Evolutionary conservation across 2,113 vertebrate species (phyloP), one percentile per base, ranked within the genome.

Genomic region (Lepidothrix coronata): DNA sequence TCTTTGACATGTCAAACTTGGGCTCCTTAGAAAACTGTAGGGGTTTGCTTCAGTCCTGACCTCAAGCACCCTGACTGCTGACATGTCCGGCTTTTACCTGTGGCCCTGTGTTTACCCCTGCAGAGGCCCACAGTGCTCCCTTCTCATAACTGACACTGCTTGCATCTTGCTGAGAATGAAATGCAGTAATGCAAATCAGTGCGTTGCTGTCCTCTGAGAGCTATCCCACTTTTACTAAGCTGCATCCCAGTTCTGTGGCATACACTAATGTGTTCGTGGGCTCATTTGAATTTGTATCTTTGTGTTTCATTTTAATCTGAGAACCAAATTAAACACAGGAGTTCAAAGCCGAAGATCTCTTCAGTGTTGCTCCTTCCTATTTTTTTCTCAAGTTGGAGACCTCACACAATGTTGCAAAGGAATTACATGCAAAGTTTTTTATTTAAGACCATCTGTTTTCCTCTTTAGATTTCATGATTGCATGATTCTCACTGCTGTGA

Each of bases 401-500:
- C 71, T 96, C 6, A 3, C 17, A 35, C 39, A 27, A n/a, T 83
- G 79, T 85, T 90, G 43, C 59, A 93, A 96, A 93, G 55, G 57
- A 94, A 93, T 80, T 85, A 39, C 43, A 74, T 5, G 2, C 17
- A 6, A 55, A 80, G 75, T 74, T 96, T 96, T 94, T 94, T 91
- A 75, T 92, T 94, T 85, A 90, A 88, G 68, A 86, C 93, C 85
- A 92, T 96, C 92, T 96, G 90, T 85, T 96, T 96, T 90, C 51
- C 75, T 94, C 51, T 39, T 94, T 90, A 63, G 52, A 55, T 91
- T 90, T 90, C 41, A 30, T 55, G 82, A 93, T 39, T 91, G 75
- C 57, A 41, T 2, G 3, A 43, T 86, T 91, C 81, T 93, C 37
- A 73, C 67, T 90, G 90, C 92, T 95, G 88, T 90, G 95, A 55